Evolutionary conservation across 2,113 vertebrate species (phyloP).

Genomic region (Meles meles): DNA sequence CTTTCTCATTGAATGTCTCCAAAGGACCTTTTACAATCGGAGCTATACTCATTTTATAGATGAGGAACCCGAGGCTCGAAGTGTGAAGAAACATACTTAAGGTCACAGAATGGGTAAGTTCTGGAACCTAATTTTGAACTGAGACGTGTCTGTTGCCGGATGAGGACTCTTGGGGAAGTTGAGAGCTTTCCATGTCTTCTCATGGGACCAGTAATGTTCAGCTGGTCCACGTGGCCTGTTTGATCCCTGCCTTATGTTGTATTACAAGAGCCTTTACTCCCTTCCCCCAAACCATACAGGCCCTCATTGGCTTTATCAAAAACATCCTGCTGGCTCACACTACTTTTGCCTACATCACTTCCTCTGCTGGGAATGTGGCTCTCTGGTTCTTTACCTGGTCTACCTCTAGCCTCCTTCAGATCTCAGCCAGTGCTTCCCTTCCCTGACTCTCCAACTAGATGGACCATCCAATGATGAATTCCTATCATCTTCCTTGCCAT

Average conservation of each 20-base stretch:
- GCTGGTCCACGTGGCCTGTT: accelerated
- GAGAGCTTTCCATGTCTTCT: too few relatives aligned
- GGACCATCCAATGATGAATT: background rate
- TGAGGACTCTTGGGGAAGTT: background rate
- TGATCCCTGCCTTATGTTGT: background rate
- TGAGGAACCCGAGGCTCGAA: background rate
- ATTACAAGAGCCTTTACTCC: background rate
- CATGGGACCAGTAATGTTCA: background rate
- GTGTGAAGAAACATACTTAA: background rate
- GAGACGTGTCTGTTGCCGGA: background rate
- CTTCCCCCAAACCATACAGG: background rate
- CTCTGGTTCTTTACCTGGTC: background rate
- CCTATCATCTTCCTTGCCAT: background rate
- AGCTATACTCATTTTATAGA: background rate
- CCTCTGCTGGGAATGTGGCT: background rate
- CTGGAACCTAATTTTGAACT: background rate
- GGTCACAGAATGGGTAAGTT: background rate
- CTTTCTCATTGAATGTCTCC: background rate
- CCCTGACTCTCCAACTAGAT: background rate
- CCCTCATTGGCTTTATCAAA: background rate
- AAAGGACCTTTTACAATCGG: background rate
- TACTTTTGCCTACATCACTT: accelerated
- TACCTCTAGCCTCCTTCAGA: background rate
- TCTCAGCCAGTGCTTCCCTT: background rate
- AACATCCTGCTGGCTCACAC: too few relatives aligned